These are phyloP conservation scores for Diogma glabrata DNA, from an alignment of 2,888 invertebrate species.

Conservation along the genomic window DNA sequence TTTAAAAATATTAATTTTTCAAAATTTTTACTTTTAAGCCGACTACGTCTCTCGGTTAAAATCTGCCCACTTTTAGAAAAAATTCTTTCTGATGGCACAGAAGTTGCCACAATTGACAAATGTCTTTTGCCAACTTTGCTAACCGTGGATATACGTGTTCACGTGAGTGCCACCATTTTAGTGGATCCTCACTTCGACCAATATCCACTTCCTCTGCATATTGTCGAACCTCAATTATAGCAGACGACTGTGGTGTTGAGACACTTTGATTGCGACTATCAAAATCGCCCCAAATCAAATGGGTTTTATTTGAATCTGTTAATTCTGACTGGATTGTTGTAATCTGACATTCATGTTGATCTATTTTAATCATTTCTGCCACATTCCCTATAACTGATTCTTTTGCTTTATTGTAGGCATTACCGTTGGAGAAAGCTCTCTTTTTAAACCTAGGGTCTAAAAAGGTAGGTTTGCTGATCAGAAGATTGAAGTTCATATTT, in stretches of 20 bases:
- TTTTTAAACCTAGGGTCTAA: not conserved
- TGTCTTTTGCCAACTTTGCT: not conserved
- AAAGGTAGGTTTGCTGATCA: slow-evolving; percentile 17
- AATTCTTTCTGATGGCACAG: slow-evolving; percentile 7
- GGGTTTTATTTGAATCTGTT: not conserved
- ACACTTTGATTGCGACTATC: not conserved
- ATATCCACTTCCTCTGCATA: not conserved
- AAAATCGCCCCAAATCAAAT: not conserved
- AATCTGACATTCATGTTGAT: no score
- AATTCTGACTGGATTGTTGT: no score
- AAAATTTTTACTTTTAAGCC: not conserved
- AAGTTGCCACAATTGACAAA: not conserved
- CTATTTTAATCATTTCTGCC: not conserved
- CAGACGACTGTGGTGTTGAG: not conserved
- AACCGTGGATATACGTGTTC: not conserved
- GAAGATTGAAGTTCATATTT: not conserved
- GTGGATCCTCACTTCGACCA: not conserved
- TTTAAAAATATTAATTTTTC: no score
- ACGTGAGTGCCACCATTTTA: not conserved
- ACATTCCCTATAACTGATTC: not conserved
- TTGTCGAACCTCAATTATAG: not conserved
- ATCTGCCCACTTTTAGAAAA: slow-evolving; percentile 6
- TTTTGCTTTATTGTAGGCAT: not conserved
- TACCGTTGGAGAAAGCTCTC: not conserved
- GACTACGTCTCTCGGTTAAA: not conserved